Base-by-base conservation (phyloP, 2,113 vertebrate genomes). In the Etheostoma spectabile region DNA sequence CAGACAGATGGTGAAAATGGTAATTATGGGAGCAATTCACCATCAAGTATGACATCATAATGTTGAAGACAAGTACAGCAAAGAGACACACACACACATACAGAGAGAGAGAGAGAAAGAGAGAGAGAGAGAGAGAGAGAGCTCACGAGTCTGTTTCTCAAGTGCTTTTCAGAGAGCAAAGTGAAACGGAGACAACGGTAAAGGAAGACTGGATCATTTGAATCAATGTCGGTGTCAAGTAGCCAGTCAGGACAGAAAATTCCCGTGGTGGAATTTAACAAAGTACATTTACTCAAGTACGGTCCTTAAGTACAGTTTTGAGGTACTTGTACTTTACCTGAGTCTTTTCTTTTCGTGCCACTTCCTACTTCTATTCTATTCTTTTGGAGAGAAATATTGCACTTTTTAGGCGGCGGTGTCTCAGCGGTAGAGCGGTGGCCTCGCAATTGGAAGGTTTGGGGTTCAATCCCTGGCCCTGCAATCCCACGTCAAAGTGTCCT, bases 1-100 rank as follows among this genome's bases (percentile, higher is more conserved):
- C 57, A 57, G 66, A 65, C 82, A 88, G 86, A 91, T 85, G 82
- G 89, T 73, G 76, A 61, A 88, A 48, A 80, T 80, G 76, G 79
- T 80, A 72, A 85, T 80, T 75, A 83, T 62, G 45, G 69, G 48
- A 81, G 38, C 48, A 65, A 76, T 78, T 89, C 71, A 56, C 14
- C n/a, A 65, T 76, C 70, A 21, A 79, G 61, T 62, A 45, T 82
- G 65, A 62, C 66, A 68, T 78, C 42, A 57, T 57, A 74, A 60
- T 60, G 74, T 73, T 18, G 60, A 4, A 65, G 69, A 82, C 27
- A 46, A 75, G 73, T 66, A 53, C 35, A 60, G 53, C 16, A 24
- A 16, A 75, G 8, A 61, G 3, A 22, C 15, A 35, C 11, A 59
- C 19, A 30, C 12, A 22, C 4, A 53, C 16, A 68, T 8, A 35